Base-by-base conservation (phyloP, 2,113 vertebrate genomes). In the Cyrtonyx montezumae region DNA sequence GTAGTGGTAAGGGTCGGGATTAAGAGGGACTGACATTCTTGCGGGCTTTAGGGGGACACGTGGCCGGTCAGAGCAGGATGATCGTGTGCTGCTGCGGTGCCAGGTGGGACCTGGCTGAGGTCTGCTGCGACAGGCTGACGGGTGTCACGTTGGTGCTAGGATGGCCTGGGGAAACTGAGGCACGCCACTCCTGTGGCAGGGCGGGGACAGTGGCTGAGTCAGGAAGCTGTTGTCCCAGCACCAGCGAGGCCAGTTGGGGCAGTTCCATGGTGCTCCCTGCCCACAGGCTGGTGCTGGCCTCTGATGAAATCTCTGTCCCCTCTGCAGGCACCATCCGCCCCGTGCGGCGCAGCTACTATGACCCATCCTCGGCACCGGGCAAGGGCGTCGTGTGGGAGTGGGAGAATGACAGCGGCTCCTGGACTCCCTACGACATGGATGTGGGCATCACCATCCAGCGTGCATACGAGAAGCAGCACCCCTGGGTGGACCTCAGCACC, bases 321-420 rank as follows among this genome's bases (percentile, higher is more conserved):
- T 43, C 88, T 80, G 51, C 68, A 98, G 98, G 98, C 75, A 98
- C 98, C 37, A 97, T 98, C 80, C 98, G 98, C 9, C 98, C 98
- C 0, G 98, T 98, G 61, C 97, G 98, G 13, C 97, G 98, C 70
- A 98, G 97, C 90, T 98, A 98, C 97, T 98, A 98, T 0, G 97
- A 98, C 84, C 97, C 97, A 0, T 95, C 97, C 1, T 98, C 98
- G 0, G 98, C 98, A 0, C 98, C 98, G 0, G 98, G 98, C 67
- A 97, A 98, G 84, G 98, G 98, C 12, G 97, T 98, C 3, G 97
- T 98, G 16, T 98, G 98, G 98, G 98, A 98, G 76, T 98, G 98
- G 98, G 98, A 98, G 95, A 98, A 97, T 0, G 98, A 98, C 96
- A 97, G 93, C 0, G 97, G 98, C 1, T 97, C 98, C 0, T 98